Conservation (phyloP, 2,797 vertebrate genomes). For the Coluber constrictor region DNA sequence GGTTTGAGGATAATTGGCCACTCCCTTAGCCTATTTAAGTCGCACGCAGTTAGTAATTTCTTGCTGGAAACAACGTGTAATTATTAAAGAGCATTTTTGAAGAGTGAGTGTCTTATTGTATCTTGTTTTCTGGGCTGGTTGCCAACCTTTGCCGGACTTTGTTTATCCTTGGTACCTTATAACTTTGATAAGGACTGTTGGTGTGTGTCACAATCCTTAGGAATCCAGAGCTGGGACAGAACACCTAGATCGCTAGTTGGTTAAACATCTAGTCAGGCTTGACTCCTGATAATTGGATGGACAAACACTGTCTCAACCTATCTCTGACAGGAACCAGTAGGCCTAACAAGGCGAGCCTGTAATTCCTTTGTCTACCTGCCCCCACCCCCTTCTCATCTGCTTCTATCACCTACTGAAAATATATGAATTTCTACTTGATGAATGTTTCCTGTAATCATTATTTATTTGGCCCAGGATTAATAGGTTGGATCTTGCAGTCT, state of each 20-base stretch:
- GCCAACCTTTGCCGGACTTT: too few relatives aligned
- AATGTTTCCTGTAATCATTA: neutral
- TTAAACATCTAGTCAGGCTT: neutral
- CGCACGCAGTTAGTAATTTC: too few relatives aligned
- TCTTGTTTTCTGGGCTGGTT: too few relatives aligned
- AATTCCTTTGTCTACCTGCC: neutral
- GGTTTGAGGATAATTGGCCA: too few relatives aligned
- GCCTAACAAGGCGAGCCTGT: neutral
- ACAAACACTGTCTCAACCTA: neutral
- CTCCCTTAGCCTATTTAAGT: too few relatives aligned
- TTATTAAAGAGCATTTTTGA: too few relatives aligned
- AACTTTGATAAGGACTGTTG: too few relatives aligned
- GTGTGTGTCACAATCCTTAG: too few relatives aligned
- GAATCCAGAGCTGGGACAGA: too few relatives aligned
- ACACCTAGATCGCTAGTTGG: neutral
- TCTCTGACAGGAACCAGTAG: neutral
- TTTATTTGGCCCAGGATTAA: neutral
- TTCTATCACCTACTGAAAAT: neutral
- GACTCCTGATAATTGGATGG: neutral
- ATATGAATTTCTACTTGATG: neutral
- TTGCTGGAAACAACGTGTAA: too few relatives aligned
- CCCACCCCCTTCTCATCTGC: neutral
- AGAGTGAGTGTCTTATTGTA: too few relatives aligned
- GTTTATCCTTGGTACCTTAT: too few relatives aligned
- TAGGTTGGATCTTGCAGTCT: neutral